phyloP scores from a whole-genome alignment of 35 echinoderm and acorn worm genomes.

The Chiridota heheva region DNA sequence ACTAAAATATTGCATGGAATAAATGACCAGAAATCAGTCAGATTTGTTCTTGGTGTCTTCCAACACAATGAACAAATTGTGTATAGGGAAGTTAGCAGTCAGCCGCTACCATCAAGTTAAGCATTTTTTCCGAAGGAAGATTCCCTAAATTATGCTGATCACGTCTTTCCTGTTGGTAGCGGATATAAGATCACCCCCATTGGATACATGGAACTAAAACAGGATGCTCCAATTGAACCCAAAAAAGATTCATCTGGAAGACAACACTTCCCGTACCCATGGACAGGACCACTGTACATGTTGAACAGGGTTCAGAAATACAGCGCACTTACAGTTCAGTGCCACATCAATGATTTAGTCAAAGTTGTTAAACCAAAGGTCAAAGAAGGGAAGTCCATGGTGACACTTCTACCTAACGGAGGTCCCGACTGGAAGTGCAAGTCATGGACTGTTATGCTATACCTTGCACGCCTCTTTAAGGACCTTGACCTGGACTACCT shows the following conservation, averaged over 20 bases:
- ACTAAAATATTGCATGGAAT: constrained; percentile 54
- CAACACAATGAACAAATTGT: constrained; percentile 64
- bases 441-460: constrained; percentile 31
- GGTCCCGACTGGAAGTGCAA: constrained; percentile 47
- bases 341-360: constrained; percentile 36
- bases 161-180: constrained; percentile 40
- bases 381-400: constrained; percentile 5
- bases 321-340: constrained; percentile 16
- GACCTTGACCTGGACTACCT: neutral
- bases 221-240: neutral
- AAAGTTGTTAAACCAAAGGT: neutral
- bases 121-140: constrained; percentile 31
- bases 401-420: constrained; percentile 10
- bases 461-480: constrained; percentile 14
- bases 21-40: constrained; percentile 5
- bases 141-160: constrained; percentile 42
- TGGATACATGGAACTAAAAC: constrained; percentile 52
- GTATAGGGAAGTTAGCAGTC: constrained; percentile 45
- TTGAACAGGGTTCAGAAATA: constrained; percentile 30
- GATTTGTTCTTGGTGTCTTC: constrained; percentile 24
- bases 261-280: neutral
- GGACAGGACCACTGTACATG: constrained; percentile 21
- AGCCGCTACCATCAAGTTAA: constrained; percentile 38
- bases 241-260: neutral
- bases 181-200: constrained; percentile 49